phyloP scores from a whole-genome alignment of 2,797 vertebrate species.

The Martes flavigula region DNA sequence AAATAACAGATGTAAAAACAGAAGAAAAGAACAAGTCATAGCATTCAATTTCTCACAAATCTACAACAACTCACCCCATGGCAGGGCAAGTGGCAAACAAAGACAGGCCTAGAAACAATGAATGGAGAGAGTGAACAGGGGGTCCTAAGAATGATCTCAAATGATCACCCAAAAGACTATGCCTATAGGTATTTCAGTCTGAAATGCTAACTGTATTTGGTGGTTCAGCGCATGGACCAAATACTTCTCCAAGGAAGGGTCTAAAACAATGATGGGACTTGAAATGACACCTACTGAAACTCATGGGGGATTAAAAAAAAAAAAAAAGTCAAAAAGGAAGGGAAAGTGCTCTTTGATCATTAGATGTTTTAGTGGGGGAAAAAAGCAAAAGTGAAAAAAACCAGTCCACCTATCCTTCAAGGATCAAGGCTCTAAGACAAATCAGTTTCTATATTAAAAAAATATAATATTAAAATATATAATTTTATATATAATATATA shows the following conservation, averaged over 20 bases:
- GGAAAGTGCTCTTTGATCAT: neutral
- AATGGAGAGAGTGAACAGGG: neutral
- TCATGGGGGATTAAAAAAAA: too few relatives aligned
- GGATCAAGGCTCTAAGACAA: neutral
- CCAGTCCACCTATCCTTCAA: neutral
- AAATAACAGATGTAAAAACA: neutral
- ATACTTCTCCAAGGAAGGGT: neutral
- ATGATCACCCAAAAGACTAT: neutral
- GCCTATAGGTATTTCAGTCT: neutral
- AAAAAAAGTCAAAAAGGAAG: neutral
- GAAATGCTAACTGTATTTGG: neutral
- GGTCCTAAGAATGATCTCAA: neutral
- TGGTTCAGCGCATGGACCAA: neutral
- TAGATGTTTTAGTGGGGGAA: neutral
- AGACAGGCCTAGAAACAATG: neutral
- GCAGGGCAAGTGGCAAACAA: neutral
- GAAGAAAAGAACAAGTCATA: neutral
- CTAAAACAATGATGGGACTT: neutral
- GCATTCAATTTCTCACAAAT: neutral
- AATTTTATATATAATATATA: too few relatives aligned
- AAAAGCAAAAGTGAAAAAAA: neutral
- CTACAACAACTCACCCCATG: neutral
- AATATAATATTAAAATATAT: too few relatives aligned
- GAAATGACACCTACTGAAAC: neutral
- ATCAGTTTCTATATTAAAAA: too few relatives aligned